phyloP scores from a whole-genome alignment of 2,888 invertebrate genomes.

The Thera obeliscata region DNA sequence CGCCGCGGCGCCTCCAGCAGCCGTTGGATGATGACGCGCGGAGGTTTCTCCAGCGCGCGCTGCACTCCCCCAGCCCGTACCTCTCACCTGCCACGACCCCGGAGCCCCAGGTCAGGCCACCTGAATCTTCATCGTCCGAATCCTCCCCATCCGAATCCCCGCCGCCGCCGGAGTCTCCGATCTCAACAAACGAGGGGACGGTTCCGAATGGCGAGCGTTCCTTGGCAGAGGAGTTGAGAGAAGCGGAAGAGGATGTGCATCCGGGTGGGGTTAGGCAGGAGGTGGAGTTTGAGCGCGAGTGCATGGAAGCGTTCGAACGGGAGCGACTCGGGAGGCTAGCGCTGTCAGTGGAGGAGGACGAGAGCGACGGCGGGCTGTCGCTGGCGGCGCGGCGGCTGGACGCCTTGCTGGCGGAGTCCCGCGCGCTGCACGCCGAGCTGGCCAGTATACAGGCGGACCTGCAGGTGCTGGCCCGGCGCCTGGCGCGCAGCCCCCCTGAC shows the following conservation, averaged over 20 bases:
- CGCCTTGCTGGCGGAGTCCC: conserved; percentile 75
- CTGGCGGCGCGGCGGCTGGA: conserved; percentile 72
- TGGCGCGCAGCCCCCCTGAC: conserved; percentile 71
- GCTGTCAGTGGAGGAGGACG: conserved; percentile 76
- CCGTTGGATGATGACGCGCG: conserved; percentile 75
- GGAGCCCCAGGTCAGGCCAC: conserved; percentile 47
- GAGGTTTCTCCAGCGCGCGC: conserved; percentile 71
- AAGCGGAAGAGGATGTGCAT: conserved; percentile 69
- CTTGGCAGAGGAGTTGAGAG: conserved; percentile 73
- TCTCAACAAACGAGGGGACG: conserved; percentile 32
- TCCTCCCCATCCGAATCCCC: conserved; percentile 7
- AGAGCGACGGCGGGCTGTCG: conserved; percentile 58
- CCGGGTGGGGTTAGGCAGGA: conserved; percentile 54
- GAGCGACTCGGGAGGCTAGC: conserved; percentile 74
- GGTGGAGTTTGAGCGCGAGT: conserved; percentile 55
- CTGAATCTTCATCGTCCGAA: conserved; percentile 25
- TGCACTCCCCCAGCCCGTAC: conserved; percentile 66
- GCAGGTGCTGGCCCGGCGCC: conserved; percentile 81
- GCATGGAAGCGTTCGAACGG: conserved; percentile 58
- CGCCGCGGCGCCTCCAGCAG: conserved; percentile 65
- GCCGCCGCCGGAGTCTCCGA: not conserved
- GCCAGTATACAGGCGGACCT: conserved; percentile 79
- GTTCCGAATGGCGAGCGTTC: conserved; percentile 55
- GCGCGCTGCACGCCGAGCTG: conserved; percentile 75
- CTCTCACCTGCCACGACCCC: conserved; percentile 53